Evolutionary conservation across 2,113 vertebrate species (phyloP).

Genomic region (Odocoileus hemionus): DNA sequence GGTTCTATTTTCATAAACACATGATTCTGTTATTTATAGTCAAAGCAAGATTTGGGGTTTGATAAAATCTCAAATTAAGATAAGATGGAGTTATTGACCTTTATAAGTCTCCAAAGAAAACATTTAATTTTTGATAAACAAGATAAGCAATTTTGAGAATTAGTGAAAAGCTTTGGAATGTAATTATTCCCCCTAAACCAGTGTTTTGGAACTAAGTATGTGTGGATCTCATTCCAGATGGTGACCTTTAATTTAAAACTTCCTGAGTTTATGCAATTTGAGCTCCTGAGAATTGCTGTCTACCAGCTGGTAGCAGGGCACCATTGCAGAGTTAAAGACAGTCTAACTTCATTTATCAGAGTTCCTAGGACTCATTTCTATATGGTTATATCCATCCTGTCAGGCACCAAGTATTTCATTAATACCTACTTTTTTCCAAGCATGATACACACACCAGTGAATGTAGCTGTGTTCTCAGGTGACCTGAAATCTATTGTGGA

Average conservation of each 20-base stretch:
- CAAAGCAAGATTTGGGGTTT: background rate
- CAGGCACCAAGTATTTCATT: background rate
- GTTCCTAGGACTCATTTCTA: background rate
- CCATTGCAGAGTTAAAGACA: conserved; percentile 11
- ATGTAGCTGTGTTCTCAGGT: background rate
- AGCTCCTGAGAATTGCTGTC: conserved; percentile 38
- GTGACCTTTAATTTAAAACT: conserved; percentile 60
- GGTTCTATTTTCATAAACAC: background rate
- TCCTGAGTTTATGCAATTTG: conserved; percentile 37
- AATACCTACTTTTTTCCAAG: background rate
- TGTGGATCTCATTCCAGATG: conserved; percentile 51
- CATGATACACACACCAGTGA: background rate
- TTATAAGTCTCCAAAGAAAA: background rate
- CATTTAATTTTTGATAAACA: conserved; percentile 43
- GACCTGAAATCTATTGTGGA: background rate
- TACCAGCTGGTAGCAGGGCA: conserved; percentile 23
- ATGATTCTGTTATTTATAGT: background rate
- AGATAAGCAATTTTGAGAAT: conserved; percentile 40
- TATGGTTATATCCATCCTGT: background rate
- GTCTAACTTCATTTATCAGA: conserved; percentile 5
- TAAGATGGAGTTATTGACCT: background rate
- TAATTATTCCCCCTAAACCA: conserved; percentile 23
- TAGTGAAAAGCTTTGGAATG: background rate
- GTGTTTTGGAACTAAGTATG: conserved; percentile 13
- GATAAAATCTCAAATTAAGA: background rate